phyloP scores from a whole-genome alignment of 2,888 invertebrate genomes.

The Mesorhabditis spiculigera region DNA sequence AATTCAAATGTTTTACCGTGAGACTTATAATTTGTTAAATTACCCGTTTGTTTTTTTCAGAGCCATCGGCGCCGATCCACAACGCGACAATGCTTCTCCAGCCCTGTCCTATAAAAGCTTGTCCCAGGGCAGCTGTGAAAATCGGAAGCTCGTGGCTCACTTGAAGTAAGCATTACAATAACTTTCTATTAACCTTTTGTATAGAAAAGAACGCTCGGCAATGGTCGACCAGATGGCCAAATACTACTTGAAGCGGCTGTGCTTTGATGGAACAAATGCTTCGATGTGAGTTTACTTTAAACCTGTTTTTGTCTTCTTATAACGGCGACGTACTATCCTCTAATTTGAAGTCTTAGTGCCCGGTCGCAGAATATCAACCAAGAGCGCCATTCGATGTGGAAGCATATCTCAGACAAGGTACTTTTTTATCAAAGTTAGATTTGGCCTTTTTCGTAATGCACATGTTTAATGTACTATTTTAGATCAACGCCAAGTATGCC shows the following conservation, averaged over 20 bases:
- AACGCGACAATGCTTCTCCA: background rate
- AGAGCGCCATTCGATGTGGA: constrained; percentile 26
- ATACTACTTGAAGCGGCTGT: constrained; percentile 22
- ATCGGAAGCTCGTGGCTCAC: background rate
- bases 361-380: constrained; percentile 21
- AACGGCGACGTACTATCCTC: background rate
- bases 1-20: background rate
- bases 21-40: background rate
- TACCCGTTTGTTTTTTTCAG: background rate
- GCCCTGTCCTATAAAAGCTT: background rate
- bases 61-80: background rate
- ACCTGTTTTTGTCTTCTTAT: background rate
- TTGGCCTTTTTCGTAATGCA: too few species aligned
- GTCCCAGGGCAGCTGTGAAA: background rate
- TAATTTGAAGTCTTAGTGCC: background rate
- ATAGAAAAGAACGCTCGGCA: background rate
- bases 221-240: constrained; percentile 14
- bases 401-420: constrained; percentile 17
- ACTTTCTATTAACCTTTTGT: background rate
- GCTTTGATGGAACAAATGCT: constrained; percentile 21
- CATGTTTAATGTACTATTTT: too few species aligned
- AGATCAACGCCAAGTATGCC: constrained; percentile 16
- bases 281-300: constrained; percentile 3
- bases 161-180: background rate
- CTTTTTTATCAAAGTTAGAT: too few species aligned